Conservation (phyloP, 2,888 invertebrate genomes). For the Cybosia mesomella region DNA sequence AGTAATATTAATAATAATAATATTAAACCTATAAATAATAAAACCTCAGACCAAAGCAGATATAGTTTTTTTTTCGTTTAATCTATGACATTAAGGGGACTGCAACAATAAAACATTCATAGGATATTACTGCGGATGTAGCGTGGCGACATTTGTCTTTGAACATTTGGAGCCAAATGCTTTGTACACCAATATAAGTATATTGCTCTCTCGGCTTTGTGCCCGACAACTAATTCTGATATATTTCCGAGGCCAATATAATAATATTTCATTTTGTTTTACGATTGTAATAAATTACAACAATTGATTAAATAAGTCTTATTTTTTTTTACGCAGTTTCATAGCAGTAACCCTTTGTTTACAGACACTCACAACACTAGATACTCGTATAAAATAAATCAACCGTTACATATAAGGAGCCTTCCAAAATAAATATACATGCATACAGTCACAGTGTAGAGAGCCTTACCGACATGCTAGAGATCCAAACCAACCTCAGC, state of each 20-base stretch:
- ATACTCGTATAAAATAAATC: background rate
- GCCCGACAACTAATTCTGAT: slow-evolving; percentile 8
- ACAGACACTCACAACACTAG: background rate
- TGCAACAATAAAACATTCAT: slow-evolving; percentile 44
- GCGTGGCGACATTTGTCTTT: slow-evolving; percentile 29
- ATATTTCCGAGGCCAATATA: slow-evolving; percentile 9
- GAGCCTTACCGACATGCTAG: no score
- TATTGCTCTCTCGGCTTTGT: slow-evolving; percentile 15
- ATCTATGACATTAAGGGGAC: slow-evolving; percentile 21
- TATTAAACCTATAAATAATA: background rate
- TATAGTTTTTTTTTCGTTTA: slow-evolving; percentile 14
- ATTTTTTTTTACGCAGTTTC: background rate
- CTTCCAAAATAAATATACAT: no score
- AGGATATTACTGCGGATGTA: slow-evolving; percentile 31
- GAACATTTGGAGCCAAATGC: slow-evolving; percentile 21
- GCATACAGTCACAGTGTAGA: no score
- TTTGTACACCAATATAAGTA: slow-evolving; percentile 14
- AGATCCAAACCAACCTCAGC: no score
- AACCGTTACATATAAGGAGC: no score
- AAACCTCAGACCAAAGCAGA: background rate
- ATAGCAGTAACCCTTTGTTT: no score
- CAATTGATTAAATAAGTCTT: background rate
- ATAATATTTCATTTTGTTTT: background rate
- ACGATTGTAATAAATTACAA: background rate
- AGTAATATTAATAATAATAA: no score